Evolutionary conservation across 2,797 vertebrate species (phyloP), one percentile per base, ranked within the genome.

Genomic region (Pitangus sulphuratus): DNA sequence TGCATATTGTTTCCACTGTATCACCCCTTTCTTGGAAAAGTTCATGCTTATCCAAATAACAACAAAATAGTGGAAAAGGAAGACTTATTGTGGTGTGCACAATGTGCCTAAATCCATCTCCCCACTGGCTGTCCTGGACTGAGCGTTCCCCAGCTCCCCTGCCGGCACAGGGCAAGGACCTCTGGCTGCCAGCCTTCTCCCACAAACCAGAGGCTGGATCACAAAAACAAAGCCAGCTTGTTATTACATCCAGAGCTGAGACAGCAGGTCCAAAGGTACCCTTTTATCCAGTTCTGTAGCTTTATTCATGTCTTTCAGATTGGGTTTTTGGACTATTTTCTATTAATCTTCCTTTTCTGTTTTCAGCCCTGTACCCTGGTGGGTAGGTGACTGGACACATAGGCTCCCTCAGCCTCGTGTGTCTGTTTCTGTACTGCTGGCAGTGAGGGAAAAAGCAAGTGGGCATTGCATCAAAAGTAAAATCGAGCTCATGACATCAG

Each of bases 181-280:
- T 78, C 53, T 72, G 91, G 74, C 92, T 83, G 75, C 22, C 15
- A 2, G 69, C 71, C 75, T 39, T 39, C 28, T 84, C 69, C 81
- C 89, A 81, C 70, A 90, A 64, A 84, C 74, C 81, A 66, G 64
- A 56, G 30, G n/a, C 64, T 92, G 60, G 15, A 57, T 87, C 68
- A 57, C 8, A 15, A 84, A 76, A 94, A 88, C 78, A 93, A 95
- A 96, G 70, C 26, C 71, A 85, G 47, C 64, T 82, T 95, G 78
- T 90, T 94, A 47, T 9, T 93, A 45, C 50, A 56, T 91, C 33
- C 60, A 64, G 71, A 80, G 60, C 60, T 51, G 81, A 93, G 84
- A 51, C 86, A 70, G 80, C 60, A 53, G 58, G 54, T 70, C 81
- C 4, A 0, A 82, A 84, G 71, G 71, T 84, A 50, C 35, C 77